phyloP scores from a whole-genome alignment of 2,113 vertebrate species.

The Climacteris rufus region DNA sequence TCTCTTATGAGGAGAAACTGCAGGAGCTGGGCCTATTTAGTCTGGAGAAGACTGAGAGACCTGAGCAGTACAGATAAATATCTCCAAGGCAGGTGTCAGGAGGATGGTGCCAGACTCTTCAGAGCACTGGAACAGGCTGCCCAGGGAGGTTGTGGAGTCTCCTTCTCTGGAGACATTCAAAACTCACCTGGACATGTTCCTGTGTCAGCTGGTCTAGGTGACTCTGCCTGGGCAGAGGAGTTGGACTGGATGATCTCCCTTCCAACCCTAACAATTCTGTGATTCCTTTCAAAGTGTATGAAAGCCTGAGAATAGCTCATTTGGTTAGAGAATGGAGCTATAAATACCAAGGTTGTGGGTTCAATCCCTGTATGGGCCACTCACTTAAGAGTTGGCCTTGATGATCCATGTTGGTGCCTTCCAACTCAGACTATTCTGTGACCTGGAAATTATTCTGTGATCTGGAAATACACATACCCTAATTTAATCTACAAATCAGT shows the following conservation, averaged over 20 bases:
- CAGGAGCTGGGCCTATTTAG: neutral
- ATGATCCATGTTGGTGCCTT: neutral
- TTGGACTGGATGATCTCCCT: neutral
- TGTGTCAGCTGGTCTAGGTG: neutral
- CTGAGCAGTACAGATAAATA: neutral
- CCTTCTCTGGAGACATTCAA: neutral
- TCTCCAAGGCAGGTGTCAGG: neutral
- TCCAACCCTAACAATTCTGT: neutral
- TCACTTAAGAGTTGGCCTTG: neutral
- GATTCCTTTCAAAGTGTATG: neutral
- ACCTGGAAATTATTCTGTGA: neutral
- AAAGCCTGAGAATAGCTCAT: neutral
- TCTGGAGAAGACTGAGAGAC: neutral
- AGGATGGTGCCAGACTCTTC: neutral
- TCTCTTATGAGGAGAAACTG: neutral
- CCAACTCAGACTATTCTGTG: neutral
- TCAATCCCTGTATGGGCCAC: neutral
- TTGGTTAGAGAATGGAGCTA: neutral
- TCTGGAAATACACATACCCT: neutral
- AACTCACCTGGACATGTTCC: neutral
- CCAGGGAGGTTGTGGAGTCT: neutral
- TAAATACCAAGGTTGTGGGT: neutral
- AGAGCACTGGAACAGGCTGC: neutral
- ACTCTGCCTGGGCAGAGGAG: neutral
- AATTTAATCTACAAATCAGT: neutral